Evolutionary conservation across 92 coral and sea anemone species (phyloP).

Genomic region (Metridium senile): DNA sequence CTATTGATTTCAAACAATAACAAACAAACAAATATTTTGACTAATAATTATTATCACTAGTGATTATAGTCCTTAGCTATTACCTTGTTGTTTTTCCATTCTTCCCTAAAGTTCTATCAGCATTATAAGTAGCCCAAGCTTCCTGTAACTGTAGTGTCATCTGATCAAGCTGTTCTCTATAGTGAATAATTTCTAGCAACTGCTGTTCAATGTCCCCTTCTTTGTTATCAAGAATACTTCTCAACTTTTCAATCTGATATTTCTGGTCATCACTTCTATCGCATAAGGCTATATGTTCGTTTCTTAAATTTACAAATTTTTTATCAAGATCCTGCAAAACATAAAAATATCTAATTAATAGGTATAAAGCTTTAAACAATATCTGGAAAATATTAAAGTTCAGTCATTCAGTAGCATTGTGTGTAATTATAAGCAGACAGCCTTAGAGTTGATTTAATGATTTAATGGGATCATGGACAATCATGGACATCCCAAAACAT

Average conservation of each 20-base stretch:
- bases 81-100: constrained; percentile 43
- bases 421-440: too few relatives aligned
- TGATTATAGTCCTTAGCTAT: too few relatives aligned
- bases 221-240: constrained; percentile 39
- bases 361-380: too few relatives aligned
- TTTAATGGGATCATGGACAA: too few relatives aligned
- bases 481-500: too few relatives aligned
- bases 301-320: constrained; percentile 38
- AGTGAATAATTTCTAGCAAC: constrained; percentile 54
- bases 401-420: too few relatives aligned
- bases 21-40: too few relatives aligned
- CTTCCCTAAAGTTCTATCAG: constrained; percentile 80
- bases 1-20: too few relatives aligned
- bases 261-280: constrained; percentile 64
- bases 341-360: too few relatives aligned
- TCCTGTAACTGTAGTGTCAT: constrained; percentile 51
- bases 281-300: constrained; percentile 57
- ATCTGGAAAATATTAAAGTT: too few relatives aligned
- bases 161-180: constrained; percentile 48
- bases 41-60: neutral
- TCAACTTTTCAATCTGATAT: constrained; percentile 62
- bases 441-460: too few relatives aligned
- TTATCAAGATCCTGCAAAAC: constrained; percentile 57
- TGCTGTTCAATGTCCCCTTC: constrained; percentile 80
- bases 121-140: constrained; percentile 59